Evolutionary conservation across 2,113 vertebrate genomes (phyloP), one percentile per base, ranked within the genome.

Genomic region (Crypturellus undulatus): DNA sequence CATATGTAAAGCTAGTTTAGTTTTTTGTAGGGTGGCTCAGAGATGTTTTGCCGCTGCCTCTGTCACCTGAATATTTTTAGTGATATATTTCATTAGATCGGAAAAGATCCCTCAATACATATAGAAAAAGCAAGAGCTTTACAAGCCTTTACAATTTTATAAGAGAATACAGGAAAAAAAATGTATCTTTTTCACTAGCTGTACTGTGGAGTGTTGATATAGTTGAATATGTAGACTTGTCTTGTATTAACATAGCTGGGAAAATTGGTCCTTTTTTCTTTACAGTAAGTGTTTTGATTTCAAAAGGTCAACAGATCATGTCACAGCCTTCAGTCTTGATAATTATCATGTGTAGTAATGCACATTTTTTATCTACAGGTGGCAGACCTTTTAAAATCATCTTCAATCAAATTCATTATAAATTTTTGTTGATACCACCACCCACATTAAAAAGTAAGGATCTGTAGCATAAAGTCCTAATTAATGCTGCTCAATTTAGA

Each of bases 281-380:
- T 81, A 88, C 20, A 79, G 89, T 67, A 67, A 90, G 86, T 80
- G 91, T 97, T 97, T 95, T 96, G 47, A 96, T 97, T 97, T 98
- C 97, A 95, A 47, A 94, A 94, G 89, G 95, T 92, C 97, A 96
- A 2, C 34, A 52, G 96, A 94, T 97, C 96, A 91, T 52, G 84
- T 80, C 75, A 79, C 6, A 36, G 84, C 79, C 94, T 96, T 94
- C 81, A 87, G 80, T 91, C 94, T 96, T 75, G 69, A 77, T 97
- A 96, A 97, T 96, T 97, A 97, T 78, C 90, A 95, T 84, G 93
- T 85, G 63, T 58, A 95, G 91, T 94, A 95, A 98, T 92, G 94
- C 84, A 94, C 93, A 94, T 94, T 97, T 97, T 97, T 97, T 93
- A 97, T 97, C 97, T 94, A 96, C 96, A 98, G 96, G 97, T 97